Evolutionary conservation across 2,888 invertebrate genomes (phyloP), one percentile per base, ranked within the genome.

Genomic region (Melipona bicolor): DNA sequence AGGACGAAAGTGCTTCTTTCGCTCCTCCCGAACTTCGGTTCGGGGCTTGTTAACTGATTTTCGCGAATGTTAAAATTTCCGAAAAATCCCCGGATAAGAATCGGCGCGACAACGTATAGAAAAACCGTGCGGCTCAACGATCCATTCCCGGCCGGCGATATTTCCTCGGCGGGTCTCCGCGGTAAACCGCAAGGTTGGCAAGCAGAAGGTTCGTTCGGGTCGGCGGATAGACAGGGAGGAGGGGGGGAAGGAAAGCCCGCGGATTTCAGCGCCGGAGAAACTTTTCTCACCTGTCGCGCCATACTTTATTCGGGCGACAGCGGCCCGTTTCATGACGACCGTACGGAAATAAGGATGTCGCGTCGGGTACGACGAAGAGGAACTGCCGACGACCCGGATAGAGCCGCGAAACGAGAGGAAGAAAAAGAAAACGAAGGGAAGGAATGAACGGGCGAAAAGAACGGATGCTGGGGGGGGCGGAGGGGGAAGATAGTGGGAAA

Each of bases 221-320:
- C 4, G 4, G 62, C 21, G 32, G 64, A 64, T 32, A 64, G 64
- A 64, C 62, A 62, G 9, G 1, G 43, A 4, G 9, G 43, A 1
- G 9, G 43, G 0, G 43, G 1, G 9, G 43, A 9, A 36, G 9
- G 43, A 80, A 79, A 85, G 68, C 68, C 27, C 50, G 72, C 54
- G 75, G 81, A 78, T 84, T 75, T 78, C 19, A 61, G 76, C 76
- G 73, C 73, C 69, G 54, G 50, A 27, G 68, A 69, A 81, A 78
- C 68, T 85, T 85, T 78, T 69, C 83, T 74, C 80, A 85, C 80
- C 85, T 85, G 84, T 79, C 65, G 65, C 75, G 64, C 73, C 83
- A 77, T 87, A 79, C 85, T 86, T 87, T 89, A 88, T 85, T 83
- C 83, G 79, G 79, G 73, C 82, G 72, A 84, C 81, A 78, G 68